Base-by-base conservation (phyloP, 2,888 invertebrate species). In the Sacculina carcini region DNA sequence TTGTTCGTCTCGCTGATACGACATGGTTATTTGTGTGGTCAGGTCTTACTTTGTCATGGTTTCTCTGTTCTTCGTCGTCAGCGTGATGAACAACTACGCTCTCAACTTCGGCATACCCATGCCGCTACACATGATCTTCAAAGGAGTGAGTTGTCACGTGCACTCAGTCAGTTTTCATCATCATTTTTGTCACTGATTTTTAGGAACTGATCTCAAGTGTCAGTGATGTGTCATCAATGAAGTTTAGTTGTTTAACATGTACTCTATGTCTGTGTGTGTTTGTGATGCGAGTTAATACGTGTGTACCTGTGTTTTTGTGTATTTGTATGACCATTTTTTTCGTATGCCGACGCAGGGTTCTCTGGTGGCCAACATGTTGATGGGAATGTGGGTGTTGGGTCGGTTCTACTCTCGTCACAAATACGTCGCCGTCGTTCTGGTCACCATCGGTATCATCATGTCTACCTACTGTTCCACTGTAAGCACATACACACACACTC, bases 101-200 rank as follows among this genome's bases (percentile, higher is more conserved):
- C 84, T 96, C 61, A 79, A 82, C 64, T 96, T 89, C 62, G 87
- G 94, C 64, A 90, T 98, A 61, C 79, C 96, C 0, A 92, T 98
- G 78, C 94, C 96, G 1, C 68, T 98, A 44, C 96, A 96, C 64
- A 92, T 96, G 82, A 96, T 98, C 63, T 98, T 98, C 66, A 73
- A 94, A 70, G 80, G 94, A 52, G 83, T 83, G 68, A 72, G 75
- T 57, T n/a, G n/a, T n/a, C n/a, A n/a, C n/a, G n/a, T n/a, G n/a
- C n/a, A n/a, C n/a, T n/a, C n/a, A n/a, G n/a, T n/a, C n/a, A n/a
- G n/a, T n/a, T n/a, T n/a, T n/a, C n/a, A n/a, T n/a, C n/a, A n/a
- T n/a, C n/a, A n/a, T n/a, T n/a, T n/a, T n/a, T n/a, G n/a, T n/a
- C n/a, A n/a, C n/a, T n/a, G n/a, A n/a, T n/a, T n/a, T n/a, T n/a